Percentiles rank a stretch among this genome's conserved stretches.
Conservation (phyloP, 2,888 invertebrate species). For the Drosophila planitibia region DNA sequence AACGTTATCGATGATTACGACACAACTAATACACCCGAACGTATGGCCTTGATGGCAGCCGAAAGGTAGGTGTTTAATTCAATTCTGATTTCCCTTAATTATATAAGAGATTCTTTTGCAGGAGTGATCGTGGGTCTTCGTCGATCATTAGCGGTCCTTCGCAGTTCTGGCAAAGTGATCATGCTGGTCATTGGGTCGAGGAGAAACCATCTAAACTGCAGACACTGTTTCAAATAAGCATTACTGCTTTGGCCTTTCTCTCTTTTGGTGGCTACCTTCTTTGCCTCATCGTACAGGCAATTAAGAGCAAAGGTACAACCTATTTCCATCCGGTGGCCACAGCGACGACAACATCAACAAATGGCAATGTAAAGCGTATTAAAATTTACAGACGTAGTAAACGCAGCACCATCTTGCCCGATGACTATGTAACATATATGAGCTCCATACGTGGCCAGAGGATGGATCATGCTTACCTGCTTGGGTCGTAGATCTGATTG, state of each 20-base stretch:
- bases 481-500: slow-evolving; percentile 85
- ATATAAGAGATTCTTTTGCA: not conserved
- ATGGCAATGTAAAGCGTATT: slow-evolving; percentile 81
- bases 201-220: slow-evolving; percentile 88
- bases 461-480: slow-evolving; percentile 77
- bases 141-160: slow-evolving; percentile 3
- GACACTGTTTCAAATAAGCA: slow-evolving; percentile 91
- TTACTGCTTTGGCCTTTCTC: slow-evolving; percentile 92
- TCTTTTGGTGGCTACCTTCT: slow-evolving; percentile 94
- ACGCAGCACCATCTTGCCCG: slow-evolving; percentile 32
- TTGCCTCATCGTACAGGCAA: slow-evolving; percentile 91
- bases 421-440: slow-evolving; percentile 59
- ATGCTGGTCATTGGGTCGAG: slow-evolving; percentile 59
- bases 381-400: slow-evolving; percentile 83
- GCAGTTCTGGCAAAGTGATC: slow-evolving; percentile 39
- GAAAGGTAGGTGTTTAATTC: slow-evolving; percentile 63
- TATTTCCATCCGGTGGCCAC: slow-evolving; percentile 84
- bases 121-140: slow-evolving; percentile 17
- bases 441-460: slow-evolving; percentile 54
- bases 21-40: slow-evolving; percentile 47
- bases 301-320: slow-evolving; percentile 88
- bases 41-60: slow-evolving; percentile 79
- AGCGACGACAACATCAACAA: slow-evolving; percentile 65
- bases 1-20: not conserved
- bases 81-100: not conserved